Conservation (phyloP, 2,888 invertebrate species). For the Erannis defoliaria region DNA sequence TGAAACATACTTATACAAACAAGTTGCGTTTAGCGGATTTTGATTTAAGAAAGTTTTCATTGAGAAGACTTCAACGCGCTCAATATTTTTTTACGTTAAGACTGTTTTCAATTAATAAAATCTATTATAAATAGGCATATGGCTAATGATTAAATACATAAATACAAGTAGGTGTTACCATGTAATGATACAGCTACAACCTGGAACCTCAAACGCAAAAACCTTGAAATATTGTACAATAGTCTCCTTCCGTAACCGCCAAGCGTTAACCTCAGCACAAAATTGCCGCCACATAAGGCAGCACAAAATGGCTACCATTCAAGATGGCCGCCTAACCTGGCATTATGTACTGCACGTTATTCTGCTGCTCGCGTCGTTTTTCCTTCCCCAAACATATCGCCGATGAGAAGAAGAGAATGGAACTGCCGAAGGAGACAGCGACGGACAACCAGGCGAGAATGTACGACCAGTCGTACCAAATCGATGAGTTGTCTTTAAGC, state of each 20-base stretch:
- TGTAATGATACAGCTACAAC: conserved; percentile 25
- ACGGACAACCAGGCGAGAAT: conserved; percentile 94
- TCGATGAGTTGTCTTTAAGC: conserved; percentile 90
- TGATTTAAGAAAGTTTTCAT: not conserved
- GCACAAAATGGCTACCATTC: conserved; percentile 58
- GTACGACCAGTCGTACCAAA: conserved; percentile 95
- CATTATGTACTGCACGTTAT: conserved; percentile 96
- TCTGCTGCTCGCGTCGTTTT: conserved; percentile 90
- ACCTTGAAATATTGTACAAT: conserved; percentile 56
- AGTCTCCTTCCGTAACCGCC: conserved; percentile 65
- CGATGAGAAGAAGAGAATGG: conserved; percentile 92
- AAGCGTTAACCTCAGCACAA: conserved; percentile 71
- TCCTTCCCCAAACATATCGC: conserved; percentile 93
- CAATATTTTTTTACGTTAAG: not conserved
- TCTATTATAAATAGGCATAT: conserved; percentile 1
- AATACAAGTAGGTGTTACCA: conserved; percentile 5
- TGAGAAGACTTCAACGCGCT: conserved; percentile 19
- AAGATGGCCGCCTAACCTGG: conserved; percentile 90
- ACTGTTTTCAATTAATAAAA: not conserved
- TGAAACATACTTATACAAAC: too few relatives aligned
- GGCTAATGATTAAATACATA: conserved; percentile 14
- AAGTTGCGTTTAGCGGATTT: not conserved
- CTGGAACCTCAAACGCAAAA: conserved; percentile 46
- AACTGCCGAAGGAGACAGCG: conserved; percentile 90
- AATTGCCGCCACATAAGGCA: conserved; percentile 41